A percentile compares a stretch with the other conserved stretches of the same genome.
Conservation (phyloP, 2,113 vertebrate species). For the Elgaria multicarinata region DNA sequence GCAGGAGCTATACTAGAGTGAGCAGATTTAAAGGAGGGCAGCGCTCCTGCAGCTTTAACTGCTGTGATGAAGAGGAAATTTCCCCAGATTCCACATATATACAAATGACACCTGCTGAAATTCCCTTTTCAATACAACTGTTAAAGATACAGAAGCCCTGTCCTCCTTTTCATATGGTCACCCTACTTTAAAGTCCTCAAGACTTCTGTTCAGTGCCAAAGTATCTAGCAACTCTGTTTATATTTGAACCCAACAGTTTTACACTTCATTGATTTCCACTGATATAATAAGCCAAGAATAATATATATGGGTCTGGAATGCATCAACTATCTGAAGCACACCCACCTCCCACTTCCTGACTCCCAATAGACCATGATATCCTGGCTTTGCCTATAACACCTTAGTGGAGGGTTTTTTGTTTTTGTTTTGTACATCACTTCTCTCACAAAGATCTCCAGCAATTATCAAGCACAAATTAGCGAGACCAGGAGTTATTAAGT, state of each 20-base stretch:
- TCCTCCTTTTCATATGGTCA: too few species aligned
- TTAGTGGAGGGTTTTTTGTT: too few species aligned
- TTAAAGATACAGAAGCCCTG: too few species aligned
- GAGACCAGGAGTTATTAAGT: neutral
- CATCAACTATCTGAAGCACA: neutral
- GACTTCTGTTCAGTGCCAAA: neutral
- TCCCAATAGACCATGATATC: neutral
- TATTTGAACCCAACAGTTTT: neutral
- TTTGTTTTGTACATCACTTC: slow-evolving; percentile 16
- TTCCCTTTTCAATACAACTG: too few species aligned
- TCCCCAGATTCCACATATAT: too few species aligned
- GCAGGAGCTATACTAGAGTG: too few species aligned
- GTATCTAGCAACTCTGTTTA: slow-evolving; percentile 8
- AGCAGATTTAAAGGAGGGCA: too few species aligned
- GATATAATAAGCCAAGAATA: slow-evolving; percentile 30
- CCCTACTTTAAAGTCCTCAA: neutral
- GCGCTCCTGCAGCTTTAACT: too few species aligned
- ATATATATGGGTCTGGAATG: neutral
- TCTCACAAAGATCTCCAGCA: slow-evolving; percentile 29
- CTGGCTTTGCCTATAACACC: slow-evolving; percentile 37
- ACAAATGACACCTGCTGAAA: too few species aligned
- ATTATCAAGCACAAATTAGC: slow-evolving; percentile 43
- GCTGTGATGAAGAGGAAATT: too few species aligned
- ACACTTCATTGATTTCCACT: slow-evolving; percentile 6
- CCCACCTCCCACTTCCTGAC: neutral